phyloP scores from a whole-genome alignment of 2,113 vertebrate genomes.

The Elephas maximus region DNA sequence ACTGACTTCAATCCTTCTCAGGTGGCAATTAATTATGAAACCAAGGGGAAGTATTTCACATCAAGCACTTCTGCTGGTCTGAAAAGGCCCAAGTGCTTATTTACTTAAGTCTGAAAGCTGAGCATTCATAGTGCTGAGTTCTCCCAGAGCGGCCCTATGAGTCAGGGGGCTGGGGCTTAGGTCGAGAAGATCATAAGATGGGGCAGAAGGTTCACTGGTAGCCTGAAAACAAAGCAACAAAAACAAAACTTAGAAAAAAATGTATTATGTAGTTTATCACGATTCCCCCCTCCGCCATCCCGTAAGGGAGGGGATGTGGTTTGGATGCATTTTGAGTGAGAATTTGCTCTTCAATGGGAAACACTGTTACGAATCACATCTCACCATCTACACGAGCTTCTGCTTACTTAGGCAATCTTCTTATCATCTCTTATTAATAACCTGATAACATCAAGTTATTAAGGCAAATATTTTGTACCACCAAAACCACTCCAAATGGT shows the following conservation, averaged over 20 bases:
- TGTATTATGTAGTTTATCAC: background rate
- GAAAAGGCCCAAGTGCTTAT: constrained; percentile 55
- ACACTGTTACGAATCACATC: background rate
- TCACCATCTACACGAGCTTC: background rate
- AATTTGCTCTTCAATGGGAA: background rate
- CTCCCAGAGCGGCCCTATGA: constrained; percentile 35
- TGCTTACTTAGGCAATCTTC: background rate
- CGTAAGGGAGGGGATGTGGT: background rate
- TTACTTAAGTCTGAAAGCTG: constrained; percentile 86
- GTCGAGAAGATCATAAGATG: constrained; percentile 88
- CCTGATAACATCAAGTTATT: background rate
- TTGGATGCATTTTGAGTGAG: background rate
- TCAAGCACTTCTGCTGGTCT: constrained; percentile 1
- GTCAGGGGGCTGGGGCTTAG: constrained; percentile 73
- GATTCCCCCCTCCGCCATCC: background rate
- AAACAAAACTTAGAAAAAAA: constrained; percentile 19
- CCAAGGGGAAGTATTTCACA: constrained; percentile 42
- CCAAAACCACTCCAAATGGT: background rate
- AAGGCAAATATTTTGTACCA: background rate
- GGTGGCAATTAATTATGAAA: constrained; percentile 53
- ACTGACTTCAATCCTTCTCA: constrained; percentile 45
- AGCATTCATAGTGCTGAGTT: constrained; percentile 63
- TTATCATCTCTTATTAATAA: background rate
- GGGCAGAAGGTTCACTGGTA: constrained; percentile 87
- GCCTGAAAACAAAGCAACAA: constrained; percentile 74